These are phyloP conservation scores for Nymphalis polychloros DNA, from an alignment of 2,888 invertebrate genomes.

Conservation along the genomic window DNA sequence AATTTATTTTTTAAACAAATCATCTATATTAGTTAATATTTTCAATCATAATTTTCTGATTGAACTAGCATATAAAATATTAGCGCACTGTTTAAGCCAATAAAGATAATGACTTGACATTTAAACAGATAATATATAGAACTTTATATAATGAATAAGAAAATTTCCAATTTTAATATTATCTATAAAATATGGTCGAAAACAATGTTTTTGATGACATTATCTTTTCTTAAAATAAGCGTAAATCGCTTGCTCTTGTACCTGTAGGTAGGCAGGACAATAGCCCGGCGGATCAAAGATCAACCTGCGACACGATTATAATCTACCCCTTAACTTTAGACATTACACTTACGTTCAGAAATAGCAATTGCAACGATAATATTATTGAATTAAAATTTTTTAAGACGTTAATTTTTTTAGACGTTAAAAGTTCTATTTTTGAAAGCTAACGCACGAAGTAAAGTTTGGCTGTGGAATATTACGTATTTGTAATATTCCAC, in stretches of 20 bases:
- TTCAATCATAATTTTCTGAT: background rate
- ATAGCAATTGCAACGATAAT: background rate
- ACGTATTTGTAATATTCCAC: too few relatives aligned
- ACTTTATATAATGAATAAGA: too few relatives aligned
- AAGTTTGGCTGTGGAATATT: too few relatives aligned
- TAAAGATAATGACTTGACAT: too few relatives aligned
- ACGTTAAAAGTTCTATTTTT: background rate
- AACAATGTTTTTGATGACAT: slow-evolving; percentile 9
- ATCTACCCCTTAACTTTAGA: slow-evolving; percentile 20
- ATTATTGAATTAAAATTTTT: slow-evolving; percentile 3
- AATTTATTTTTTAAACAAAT: too few relatives aligned
- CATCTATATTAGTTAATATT: background rate
- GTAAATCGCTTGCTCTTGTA: slow-evolving; percentile 26
- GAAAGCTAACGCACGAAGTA: too few relatives aligned
- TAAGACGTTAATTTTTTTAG: too few relatives aligned
- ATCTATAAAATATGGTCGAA: background rate
- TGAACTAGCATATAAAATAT: too few relatives aligned
- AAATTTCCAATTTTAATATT: background rate
- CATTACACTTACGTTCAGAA: slow-evolving; percentile 9
- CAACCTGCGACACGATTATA: slow-evolving; percentile 25
- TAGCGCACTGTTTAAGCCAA: too few relatives aligned
- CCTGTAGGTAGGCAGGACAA: slow-evolving; percentile 25
- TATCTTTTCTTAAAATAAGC: slow-evolving; percentile 23
- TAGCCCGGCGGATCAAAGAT: slow-evolving; percentile 26
- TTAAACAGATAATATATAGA: too few relatives aligned